Conservation (phyloP, 2,888 invertebrate species). For the Petrolisthes manimaculis region DNA sequence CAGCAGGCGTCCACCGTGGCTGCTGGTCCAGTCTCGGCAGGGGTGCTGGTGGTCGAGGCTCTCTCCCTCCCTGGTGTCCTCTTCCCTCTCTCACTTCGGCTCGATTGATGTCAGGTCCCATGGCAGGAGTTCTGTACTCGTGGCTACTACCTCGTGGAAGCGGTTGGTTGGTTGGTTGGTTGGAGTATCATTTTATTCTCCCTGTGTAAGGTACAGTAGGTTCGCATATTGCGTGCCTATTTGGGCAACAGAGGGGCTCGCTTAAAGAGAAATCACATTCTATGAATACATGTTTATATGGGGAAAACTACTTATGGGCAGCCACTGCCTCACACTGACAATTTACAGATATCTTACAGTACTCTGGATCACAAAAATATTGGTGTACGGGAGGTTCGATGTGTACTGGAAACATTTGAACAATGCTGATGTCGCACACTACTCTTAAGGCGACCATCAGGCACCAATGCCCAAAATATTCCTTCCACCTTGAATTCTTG, state of each 20-base stretch:
- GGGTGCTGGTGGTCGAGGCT: background rate
- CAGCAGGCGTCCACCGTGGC: slow-evolving; percentile 47
- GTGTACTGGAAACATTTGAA: background rate
- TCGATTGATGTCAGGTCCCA: slow-evolving; percentile 13
- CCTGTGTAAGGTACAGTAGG: background rate
- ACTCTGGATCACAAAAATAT: background rate
- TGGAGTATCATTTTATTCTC: background rate
- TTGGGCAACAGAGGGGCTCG: no score
- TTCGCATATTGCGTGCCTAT: background rate
- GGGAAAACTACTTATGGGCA: no score
- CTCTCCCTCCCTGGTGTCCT: slow-evolving; percentile 28
- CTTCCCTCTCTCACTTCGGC: slow-evolving; percentile 30
- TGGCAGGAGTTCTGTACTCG: slow-evolving; percentile 26
- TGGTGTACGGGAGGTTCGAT: background rate
- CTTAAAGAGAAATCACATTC: no score
- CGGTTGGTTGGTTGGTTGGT: background rate
- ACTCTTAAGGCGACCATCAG: no score
- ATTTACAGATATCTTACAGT: background rate
- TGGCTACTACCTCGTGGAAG: slow-evolving; percentile 35
- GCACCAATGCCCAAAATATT: no score
- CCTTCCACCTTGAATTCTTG: no score
- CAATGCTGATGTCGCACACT: background rate
- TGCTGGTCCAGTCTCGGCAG: slow-evolving; percentile 32
- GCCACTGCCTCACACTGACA: no score
- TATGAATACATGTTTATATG: no score